These are phyloP conservation scores for Oscheius onirici DNA, from an alignment of 2,888 invertebrate genomes.

Conservation along the genomic window DNA sequence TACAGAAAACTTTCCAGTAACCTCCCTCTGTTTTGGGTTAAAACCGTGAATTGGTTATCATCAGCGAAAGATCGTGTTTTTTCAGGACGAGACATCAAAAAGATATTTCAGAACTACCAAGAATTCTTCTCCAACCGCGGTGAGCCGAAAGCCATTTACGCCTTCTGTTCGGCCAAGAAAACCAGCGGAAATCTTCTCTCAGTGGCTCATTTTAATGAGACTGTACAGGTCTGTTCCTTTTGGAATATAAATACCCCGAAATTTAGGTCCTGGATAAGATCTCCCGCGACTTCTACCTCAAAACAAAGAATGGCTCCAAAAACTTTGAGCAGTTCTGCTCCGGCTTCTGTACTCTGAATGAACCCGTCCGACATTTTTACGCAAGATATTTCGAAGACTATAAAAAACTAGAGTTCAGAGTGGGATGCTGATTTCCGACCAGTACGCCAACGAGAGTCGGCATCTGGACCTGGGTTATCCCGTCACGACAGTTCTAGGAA, in stretches of 20 bases:
- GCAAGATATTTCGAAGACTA: constrained; percentile 39
- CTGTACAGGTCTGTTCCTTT: constrained; percentile 50
- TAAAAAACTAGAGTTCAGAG: constrained; percentile 46
- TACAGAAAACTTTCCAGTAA: too few relatives aligned
- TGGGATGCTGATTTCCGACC: constrained; percentile 61
- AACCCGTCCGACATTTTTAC: constrained; percentile 69
- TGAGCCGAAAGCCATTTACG: constrained; percentile 65
- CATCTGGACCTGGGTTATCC: constrained; percentile 65
- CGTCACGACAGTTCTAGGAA: constrained; percentile 67
- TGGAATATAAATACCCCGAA: background rate
- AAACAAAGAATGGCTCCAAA: constrained; percentile 42
- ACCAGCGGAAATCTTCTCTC: constrained; percentile 62
- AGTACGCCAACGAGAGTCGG: constrained; percentile 55
- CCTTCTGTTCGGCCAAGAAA: constrained; percentile 62
- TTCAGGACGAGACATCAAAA: too few relatives aligned
- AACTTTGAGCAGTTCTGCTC: constrained; percentile 65
- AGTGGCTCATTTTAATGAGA: constrained; percentile 61
- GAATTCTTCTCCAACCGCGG: constrained; percentile 66
- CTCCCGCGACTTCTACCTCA: constrained; percentile 55
- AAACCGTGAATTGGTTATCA: too few relatives aligned
- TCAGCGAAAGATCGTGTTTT: too few relatives aligned
- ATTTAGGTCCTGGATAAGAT: constrained; percentile 62
- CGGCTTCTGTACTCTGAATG: constrained; percentile 69
- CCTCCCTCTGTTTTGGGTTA: too few relatives aligned
- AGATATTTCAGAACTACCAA: constrained; percentile 61